Conservation (phyloP, 2,797 vertebrate genomes). For the Enteromius fasciolatus region DNA sequence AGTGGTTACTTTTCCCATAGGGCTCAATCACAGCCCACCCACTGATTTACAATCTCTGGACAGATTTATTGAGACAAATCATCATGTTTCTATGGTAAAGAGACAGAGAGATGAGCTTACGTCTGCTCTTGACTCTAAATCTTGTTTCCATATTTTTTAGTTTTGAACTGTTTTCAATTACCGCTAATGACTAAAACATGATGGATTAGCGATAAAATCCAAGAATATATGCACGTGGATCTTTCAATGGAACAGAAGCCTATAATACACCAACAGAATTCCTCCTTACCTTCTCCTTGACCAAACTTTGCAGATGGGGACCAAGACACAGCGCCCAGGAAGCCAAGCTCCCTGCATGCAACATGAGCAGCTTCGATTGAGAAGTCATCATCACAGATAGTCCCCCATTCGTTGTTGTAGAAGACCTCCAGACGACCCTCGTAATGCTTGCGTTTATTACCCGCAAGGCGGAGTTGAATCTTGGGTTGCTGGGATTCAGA, state of each 20-base stretch:
- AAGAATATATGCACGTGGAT: slow-evolving; percentile 49
- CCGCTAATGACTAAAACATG: slow-evolving; percentile 64
- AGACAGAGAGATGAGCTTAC: slow-evolving; percentile 59
- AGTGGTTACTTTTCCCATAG: slow-evolving; percentile 8
- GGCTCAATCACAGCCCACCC: slow-evolving; percentile 20
- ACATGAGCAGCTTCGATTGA: slow-evolving; percentile 87
- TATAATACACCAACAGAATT: slow-evolving; percentile 15
- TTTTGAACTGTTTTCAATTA: slow-evolving; percentile 40
- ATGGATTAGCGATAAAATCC: slow-evolving; percentile 55
- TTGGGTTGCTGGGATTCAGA: slow-evolving; percentile 54
- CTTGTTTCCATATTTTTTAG: slow-evolving; percentile 57
- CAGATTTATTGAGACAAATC: slow-evolving; percentile 27
- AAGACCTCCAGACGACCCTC: slow-evolving; percentile 91
- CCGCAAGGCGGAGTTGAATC: slow-evolving; percentile 87
- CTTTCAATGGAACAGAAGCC: slow-evolving; percentile 60
- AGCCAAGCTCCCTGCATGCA: slow-evolving; percentile 90
- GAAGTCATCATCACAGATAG: slow-evolving; percentile 95
- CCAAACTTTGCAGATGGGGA: slow-evolving; percentile 86
- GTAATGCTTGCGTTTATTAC: slow-evolving; percentile 88
- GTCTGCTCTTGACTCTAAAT: slow-evolving; percentile 57
- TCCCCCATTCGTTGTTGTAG: slow-evolving; percentile 90
- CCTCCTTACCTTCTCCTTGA: slow-evolving; percentile 86
- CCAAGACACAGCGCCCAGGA: slow-evolving; percentile 86
- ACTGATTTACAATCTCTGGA: slow-evolving; percentile 31
- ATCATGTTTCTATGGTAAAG: slow-evolving; percentile 20